Base-by-base conservation (phyloP, 2,888 invertebrate genomes). In the Pollenia amentaria region DNA sequence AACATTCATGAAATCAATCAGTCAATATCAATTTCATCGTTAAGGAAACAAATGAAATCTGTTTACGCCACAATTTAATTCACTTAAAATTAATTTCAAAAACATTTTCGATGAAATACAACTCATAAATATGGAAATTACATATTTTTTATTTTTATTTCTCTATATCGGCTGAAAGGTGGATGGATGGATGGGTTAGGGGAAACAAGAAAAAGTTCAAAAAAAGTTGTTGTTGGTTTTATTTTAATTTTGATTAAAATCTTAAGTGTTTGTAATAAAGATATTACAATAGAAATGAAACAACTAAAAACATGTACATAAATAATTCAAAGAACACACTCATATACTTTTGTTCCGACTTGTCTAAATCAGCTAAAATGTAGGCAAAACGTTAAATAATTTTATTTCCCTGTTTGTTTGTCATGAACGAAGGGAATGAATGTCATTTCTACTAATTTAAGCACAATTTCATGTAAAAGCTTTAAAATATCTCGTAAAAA, bases 51-150 rank as follows among this genome's bases (percentile, higher is more conserved):
- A 40, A 67, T 40, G 29, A 40, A 48, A 81, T 55, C 7, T 3
- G 51, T 51, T 65, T 48, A 40, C 67, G 48, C 40, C 53, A 29
- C 75, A 76, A 76, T 82, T 76, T 62, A 78, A 67, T 62, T 79
- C 64, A 84, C 72, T 78, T 73, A 67, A 84, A 78, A 67, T 73
- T 65, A 57, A 60, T 73, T 79, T 79, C 29, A 11, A 46, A 81
- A 65, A 81, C 55, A 81, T 67, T 75, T 60, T 60, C 53, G 70
- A 72, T 80, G 53, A 76, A 76, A 38, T 76, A 40, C 11, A 67
- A 77, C 76, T 78, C 84, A 87, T 84, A 87, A 87, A 87, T 87
- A 87, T 87, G 87, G 80, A 87, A 87, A 87, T 87, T 80, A 80
- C 9, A 70, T 42, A 40, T 51, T 51, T 62, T 44, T 51, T 6